Evolutionary conservation across 2,113 vertebrate genomes (phyloP).

Genomic region (Oncorhynchus clarkii): DNA sequence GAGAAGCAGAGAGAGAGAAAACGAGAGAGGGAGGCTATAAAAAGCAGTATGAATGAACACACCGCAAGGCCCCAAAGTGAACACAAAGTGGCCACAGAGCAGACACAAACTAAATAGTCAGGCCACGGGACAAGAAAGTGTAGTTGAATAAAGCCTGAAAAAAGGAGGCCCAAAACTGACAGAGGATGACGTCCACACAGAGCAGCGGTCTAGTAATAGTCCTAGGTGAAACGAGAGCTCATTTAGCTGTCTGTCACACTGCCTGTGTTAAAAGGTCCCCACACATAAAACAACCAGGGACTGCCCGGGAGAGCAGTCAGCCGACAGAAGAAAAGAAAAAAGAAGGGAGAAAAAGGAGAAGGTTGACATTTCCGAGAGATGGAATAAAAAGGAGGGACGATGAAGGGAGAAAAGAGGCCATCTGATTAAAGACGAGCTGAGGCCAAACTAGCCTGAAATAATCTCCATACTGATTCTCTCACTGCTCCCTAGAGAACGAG

Average conservation of each 20-base stretch:
- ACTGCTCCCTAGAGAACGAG: background rate
- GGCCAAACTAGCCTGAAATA: slow-evolving; percentile 6
- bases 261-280: slow-evolving; percentile 51
- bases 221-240: slow-evolving; percentile 19
- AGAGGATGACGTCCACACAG: background rate
- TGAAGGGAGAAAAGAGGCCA: background rate
- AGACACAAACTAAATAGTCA: background rate
- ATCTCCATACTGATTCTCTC: background rate
- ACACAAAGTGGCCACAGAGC: background rate
- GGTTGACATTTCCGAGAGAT: slow-evolving; percentile 39
- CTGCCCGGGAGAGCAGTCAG: slow-evolving; percentile 30
- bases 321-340: background rate
- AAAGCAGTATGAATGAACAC: background rate
- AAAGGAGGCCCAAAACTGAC: background rate
- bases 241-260: slow-evolving; percentile 48
- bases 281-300: slow-evolving; percentile 28
- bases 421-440: slow-evolving; percentile 20
- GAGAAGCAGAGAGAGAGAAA: background rate
- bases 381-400: background rate
- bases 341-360: background rate
- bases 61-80: background rate
- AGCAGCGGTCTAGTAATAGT: background rate
- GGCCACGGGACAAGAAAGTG: background rate
- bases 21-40: background rate
- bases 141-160: background rate